Evolutionary conservation across 2,797 vertebrate species (phyloP), one percentile per base, ranked within the genome.

Genomic region (Sebastes wilsoni): DNA sequence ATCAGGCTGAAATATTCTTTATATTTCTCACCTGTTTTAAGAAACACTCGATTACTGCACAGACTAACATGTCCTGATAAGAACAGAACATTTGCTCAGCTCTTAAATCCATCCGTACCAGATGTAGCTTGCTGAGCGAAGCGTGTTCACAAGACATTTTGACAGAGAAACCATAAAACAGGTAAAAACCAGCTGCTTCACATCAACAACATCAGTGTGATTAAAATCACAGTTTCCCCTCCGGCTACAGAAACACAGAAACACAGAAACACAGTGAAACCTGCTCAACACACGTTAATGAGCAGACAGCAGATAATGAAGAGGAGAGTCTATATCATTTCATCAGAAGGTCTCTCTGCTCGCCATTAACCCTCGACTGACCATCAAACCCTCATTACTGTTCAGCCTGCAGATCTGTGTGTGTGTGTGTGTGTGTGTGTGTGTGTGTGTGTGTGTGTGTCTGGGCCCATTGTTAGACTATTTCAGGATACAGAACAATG

Each of bases 401-500:
- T 76, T 62, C 74, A 67, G 81, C 66, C 77, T 62, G 66, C 79
- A 46, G 71, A 34, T 72, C 10, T 72, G 70, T 69, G 64, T 68
- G 67, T 76, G 76, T 76, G 76, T 72, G 69, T 69, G 64, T 68
- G 67, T 76, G 76, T 73, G 75, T 67, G 67, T 76, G 82, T 68
- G 81, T 76, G 76, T 72, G 69, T 69, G 64, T 68, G 67, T 76
- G 76, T 73, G 75, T 67, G 67, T 76, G 82, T 68, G 81, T 91
- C 82, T 79, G 71, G 38, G 28, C 2, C 86, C 76, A 91, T 94
- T 92, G 88, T 93, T 90, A 59, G 86, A 87, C 79, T 68, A 60
- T 81, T 85, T 89, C 80, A 90, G 88, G 89, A 92, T 81, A 67
- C 16, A 14, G 90, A 81, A 94, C 92, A 94, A 93, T 92, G 75